Base-by-base conservation (phyloP, 1,140 invertebrate species). In the Hermetia illucens region DNA sequence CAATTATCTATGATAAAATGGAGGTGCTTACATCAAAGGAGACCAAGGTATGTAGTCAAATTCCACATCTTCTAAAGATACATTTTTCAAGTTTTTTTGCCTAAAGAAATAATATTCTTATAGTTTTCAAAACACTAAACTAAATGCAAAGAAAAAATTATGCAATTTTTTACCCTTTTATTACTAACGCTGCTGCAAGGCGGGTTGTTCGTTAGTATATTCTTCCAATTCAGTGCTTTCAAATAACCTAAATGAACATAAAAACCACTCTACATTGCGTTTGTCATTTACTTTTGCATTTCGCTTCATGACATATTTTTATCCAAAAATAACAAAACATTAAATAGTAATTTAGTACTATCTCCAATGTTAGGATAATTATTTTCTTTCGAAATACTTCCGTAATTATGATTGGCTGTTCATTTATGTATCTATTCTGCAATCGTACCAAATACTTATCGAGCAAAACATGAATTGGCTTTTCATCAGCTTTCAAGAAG, bases 1-100 rank as follows among this genome's bases (percentile, higher is more conserved):
- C 82, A 29, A 81, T 95, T 21, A 94, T 95, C 50, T 94, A 92
- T 57, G 91, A 96, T 57, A 90, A 86, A 60, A 79, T 88, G 44
- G 81, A 88, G 51, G 74, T 85, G 39, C 80, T 79, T 36, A 77
- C 72, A 33, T 70, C 66, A 31, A 87, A 86, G 51, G 76, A 83
- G 62, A 74, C 82, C 1, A 87, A 87, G 62, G 82, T 88, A 58
- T 73, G 71, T 44, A 68, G 72, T 48, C 20, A 17, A 15, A 21
- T n/a, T n/a, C n/a, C n/a, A n/a, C n/a, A 39, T 24, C 4, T 5
- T 5, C 13, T 6, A 10, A 18, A 18, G 21, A 17, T 34, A 17
- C 21, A 4, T 20, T 34, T 17, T 18, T 17, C 5, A 20, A 6
- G 17, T 6, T 19, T 8, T 6, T 34, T 20, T 34, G 13, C 10